A percentile compares a stretch with the other conserved stretches of the same genome.
phyloP scores from a whole-genome alignment of 2,797 vertebrate genomes.

The Passerculus sandwichensis region DNA sequence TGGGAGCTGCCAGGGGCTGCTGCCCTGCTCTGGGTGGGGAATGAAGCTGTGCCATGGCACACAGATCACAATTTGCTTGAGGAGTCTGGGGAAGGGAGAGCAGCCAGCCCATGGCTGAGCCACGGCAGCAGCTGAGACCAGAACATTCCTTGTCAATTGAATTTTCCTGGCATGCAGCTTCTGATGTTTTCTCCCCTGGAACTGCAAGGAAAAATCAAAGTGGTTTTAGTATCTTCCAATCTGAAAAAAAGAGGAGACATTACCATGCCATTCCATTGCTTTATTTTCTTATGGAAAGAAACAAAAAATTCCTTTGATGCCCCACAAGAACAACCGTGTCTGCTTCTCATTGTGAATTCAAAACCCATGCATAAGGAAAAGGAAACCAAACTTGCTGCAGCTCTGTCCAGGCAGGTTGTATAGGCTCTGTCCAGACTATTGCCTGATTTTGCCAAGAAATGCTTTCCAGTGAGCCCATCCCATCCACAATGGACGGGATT shows the following conservation, averaged over 20 bases:
- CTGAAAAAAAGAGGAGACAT: not conserved
- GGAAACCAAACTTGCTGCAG: not conserved
- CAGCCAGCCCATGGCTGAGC: not conserved
- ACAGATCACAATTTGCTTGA: not conserved
- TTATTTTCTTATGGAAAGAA: conserved; percentile 9
- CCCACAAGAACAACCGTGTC: not conserved
- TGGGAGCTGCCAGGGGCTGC: not conserved
- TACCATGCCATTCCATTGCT: conserved; percentile 2
- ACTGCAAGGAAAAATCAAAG: conserved; percentile 19
- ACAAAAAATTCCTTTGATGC: conserved; percentile 14
- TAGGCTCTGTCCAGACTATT: not conserved
- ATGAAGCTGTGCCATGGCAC: not conserved
- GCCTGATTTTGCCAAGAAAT: not conserved
- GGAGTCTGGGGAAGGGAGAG: not conserved
- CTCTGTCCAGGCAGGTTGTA: not conserved
- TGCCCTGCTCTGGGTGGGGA: not conserved
- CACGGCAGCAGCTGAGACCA: not conserved
- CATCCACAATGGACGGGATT: not conserved
- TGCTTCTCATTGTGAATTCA: not conserved
- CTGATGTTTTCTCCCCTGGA: not conserved
- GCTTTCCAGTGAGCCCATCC: rapidly evolving
- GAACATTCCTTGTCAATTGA: conserved; percentile 21
- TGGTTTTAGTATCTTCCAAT: not conserved
- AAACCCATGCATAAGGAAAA: not conserved
- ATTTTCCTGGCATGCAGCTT: conserved; percentile 42